These are phyloP conservation scores for Cylindroiulus punctatus DNA, from an alignment of 2,888 invertebrate genomes.

Conservation along the genomic window DNA sequence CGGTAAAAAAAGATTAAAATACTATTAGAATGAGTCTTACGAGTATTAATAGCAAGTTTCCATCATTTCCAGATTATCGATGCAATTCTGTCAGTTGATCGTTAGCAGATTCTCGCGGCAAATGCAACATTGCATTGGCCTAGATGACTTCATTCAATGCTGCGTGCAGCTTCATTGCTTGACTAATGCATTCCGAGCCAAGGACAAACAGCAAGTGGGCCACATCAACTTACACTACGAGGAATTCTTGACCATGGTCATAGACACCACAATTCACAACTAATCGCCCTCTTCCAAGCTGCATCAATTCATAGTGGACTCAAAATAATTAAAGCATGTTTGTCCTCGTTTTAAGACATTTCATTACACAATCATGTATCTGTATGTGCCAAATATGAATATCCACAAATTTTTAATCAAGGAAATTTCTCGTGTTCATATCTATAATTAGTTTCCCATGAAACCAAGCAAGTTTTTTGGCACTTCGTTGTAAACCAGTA, in stretches of 20 bases:
- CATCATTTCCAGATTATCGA: conserved; percentile 62
- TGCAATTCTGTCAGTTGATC: conserved; percentile 63
- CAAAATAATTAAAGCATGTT: too few species aligned
- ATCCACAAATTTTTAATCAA: too few species aligned
- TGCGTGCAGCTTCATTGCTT: conserved; percentile 66
- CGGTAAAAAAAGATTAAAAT: conserved; percentile 62
- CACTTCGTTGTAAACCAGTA: neutral
- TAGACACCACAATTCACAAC: conserved; percentile 61
- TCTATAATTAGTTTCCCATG: neutral
- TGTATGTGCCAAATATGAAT: too few species aligned
- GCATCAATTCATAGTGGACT: too few species aligned
- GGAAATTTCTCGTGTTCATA: too few species aligned
- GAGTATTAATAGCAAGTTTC: neutral
- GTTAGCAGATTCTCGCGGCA: conserved; percentile 64
- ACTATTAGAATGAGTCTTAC: neutral
- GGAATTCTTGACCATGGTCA: conserved; percentile 65
- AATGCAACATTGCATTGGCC: conserved; percentile 63
- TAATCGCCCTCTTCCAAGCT: too few species aligned
- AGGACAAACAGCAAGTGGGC: conserved; percentile 64
- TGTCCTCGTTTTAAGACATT: too few species aligned
- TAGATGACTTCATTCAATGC: conserved; percentile 67
- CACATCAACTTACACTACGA: conserved; percentile 64
- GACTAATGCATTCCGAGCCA: conserved; percentile 65
- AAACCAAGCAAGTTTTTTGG: too few species aligned
- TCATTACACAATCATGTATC: too few species aligned